A percentile compares a stretch with the other conserved stretches of the same genome.
Evolutionary conservation across 53 echinoderm and acorn worm genomes (phyloP).

Genomic region (Holothuria scabra): DNA sequence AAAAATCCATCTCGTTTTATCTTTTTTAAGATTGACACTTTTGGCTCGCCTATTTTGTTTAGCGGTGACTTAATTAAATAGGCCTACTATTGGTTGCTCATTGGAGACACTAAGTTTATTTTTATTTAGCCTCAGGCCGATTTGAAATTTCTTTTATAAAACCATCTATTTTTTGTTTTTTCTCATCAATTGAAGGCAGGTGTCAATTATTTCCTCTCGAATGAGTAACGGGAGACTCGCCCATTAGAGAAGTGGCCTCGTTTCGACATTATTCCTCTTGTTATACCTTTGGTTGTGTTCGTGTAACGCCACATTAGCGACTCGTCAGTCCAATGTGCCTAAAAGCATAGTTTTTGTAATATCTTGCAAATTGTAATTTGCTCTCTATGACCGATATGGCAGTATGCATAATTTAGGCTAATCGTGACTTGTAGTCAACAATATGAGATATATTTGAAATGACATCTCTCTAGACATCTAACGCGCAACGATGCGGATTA

Average conservation of each 20-base stretch:
- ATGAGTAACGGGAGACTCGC: slow-evolving; percentile 27
- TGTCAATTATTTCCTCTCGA: slow-evolving; percentile 42
- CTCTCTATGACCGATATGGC: slow-evolving; percentile 19
- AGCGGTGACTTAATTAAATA: slow-evolving; percentile 37
- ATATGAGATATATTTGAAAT: slow-evolving; percentile 25
- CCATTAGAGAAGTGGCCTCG: slow-evolving; percentile 43
- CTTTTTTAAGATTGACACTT: slow-evolving; percentile 30
- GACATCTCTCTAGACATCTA: slow-evolving; percentile 1
- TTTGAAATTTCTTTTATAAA: slow-evolving; percentile 40
- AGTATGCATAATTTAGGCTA: slow-evolving; percentile 16
- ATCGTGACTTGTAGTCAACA: neutral
- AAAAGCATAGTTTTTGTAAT: slow-evolving; percentile 42
- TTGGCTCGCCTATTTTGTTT: slow-evolving; percentile 19
- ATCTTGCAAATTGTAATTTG: slow-evolving; percentile 35
- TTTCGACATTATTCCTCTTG: slow-evolving; percentile 5
- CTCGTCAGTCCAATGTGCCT: neutral
- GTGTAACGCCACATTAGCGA: too few species aligned
- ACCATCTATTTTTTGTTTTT: slow-evolving; percentile 3
- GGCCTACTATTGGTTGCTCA: slow-evolving; percentile 10
- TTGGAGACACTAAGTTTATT: neutral
- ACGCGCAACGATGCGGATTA: slow-evolving; percentile 3
- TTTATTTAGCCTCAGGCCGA: slow-evolving; percentile 26
- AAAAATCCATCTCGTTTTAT: slow-evolving; percentile 14
- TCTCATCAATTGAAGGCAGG: slow-evolving; percentile 29
- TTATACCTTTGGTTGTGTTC: too few species aligned